Evolutionary conservation across 2,797 vertebrate species (phyloP).

Genomic region (Semotilus atromaculatus): DNA sequence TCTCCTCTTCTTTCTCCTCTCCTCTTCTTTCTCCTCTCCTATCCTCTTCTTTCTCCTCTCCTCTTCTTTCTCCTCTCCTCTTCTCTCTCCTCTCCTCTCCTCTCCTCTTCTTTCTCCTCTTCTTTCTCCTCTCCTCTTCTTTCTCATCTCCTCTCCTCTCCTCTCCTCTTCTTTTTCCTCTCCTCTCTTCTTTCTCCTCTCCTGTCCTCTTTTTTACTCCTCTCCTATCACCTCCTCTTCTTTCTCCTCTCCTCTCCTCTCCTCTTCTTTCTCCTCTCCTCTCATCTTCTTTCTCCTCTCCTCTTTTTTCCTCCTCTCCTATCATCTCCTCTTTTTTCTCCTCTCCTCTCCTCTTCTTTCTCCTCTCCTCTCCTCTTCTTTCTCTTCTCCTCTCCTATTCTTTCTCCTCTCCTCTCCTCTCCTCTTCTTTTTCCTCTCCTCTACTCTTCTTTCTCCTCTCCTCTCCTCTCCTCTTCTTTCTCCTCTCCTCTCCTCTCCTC

Average conservation of each 20-base stretch:
- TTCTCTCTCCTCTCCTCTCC: neutral
- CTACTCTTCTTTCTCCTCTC: neutral
- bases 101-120: too few relatives aligned
- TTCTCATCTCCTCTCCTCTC: too few relatives aligned
- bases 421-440: neutral
- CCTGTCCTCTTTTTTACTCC: too few relatives aligned
- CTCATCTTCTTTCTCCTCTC: neutral
- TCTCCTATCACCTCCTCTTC: neutral
- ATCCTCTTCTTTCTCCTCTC: too few relatives aligned
- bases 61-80: neutral
- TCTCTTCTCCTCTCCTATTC: too few relatives aligned
- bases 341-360: neutral
- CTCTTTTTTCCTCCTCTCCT: neutral
- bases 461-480: too few relatives aligned
- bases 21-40: neutral
- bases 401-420: too few relatives aligned
- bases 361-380: slow-evolving; percentile 24
- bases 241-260: neutral
- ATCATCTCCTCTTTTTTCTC: too few relatives aligned
- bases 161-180: neutral
- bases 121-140: too few relatives aligned
- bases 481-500: neutral
- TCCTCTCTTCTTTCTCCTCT: neutral
- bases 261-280: neutral
- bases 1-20: slow-evolving; percentile 4